Conservation (phyloP, 2,888 invertebrate genomes). For the Tetranychus truncatus region DNA sequence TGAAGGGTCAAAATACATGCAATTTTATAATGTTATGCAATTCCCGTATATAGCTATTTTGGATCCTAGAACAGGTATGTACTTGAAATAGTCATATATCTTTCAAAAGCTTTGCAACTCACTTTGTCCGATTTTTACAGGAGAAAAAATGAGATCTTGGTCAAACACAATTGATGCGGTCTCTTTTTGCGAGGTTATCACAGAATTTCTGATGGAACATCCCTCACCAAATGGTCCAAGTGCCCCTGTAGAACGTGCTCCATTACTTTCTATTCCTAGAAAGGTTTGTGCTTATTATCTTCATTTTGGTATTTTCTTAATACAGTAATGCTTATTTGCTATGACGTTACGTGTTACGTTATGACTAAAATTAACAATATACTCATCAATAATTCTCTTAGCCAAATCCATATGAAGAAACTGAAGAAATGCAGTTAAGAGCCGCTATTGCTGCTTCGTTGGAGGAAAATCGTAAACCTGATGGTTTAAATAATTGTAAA, state of each 20-base stretch:
- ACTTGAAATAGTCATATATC: neutral
- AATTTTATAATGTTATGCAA: constrained; percentile 44
- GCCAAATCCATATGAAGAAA: constrained; percentile 24
- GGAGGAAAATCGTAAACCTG: constrained; percentile 24
- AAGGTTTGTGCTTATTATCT: neutral
- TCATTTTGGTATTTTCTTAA: too few species aligned
- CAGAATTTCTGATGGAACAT: constrained; percentile 33
- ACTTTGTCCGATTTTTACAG: constrained; percentile 24
- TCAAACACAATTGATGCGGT: constrained; percentile 32
- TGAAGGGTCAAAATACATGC: constrained; percentile 45
- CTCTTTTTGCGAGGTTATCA: constrained; percentile 34
- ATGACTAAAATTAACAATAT: too few species aligned
- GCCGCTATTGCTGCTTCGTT: constrained; percentile 37
- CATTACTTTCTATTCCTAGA: neutral
- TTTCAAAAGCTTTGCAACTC: neutral
- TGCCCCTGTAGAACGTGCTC: neutral
- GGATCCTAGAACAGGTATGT: constrained; percentile 45
- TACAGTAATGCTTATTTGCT: too few species aligned
- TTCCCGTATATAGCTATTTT: constrained; percentile 48
- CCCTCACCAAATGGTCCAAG: constrained; percentile 29
- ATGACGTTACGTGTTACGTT: too few species aligned
- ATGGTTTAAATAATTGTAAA: constrained; percentile 11
- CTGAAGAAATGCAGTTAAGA: constrained; percentile 36
- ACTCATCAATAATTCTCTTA: neutral
- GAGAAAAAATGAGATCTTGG: constrained; percentile 41